phyloP scores from a whole-genome alignment of 2,888 invertebrate genomes.

The Andrena hattorfiana region DNA sequence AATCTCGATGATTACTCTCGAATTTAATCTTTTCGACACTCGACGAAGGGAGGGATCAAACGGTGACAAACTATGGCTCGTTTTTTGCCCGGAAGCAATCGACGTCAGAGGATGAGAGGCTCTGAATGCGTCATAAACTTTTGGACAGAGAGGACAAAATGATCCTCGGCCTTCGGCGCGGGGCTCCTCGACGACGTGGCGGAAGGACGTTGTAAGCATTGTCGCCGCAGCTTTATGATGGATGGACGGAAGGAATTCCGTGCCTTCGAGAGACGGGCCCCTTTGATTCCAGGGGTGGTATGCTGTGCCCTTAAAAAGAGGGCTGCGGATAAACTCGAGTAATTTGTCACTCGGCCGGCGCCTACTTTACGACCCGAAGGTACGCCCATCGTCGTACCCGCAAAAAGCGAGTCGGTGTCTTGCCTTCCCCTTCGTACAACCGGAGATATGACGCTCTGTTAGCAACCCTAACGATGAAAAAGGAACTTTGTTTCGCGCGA shows the following conservation, averaged over 20 bases:
- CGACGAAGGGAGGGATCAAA: background rate
- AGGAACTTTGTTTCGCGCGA: constrained; percentile 21
- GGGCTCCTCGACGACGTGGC: constrained; percentile 62
- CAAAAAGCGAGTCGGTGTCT: constrained; percentile 62
- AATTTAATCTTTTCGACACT: constrained; percentile 8
- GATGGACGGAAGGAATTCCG: constrained; percentile 75
- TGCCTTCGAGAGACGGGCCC: constrained; percentile 51
- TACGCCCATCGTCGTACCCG: constrained; percentile 63
- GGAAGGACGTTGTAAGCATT: constrained; percentile 79
- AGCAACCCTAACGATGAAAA: constrained; percentile 54
- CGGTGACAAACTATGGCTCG: constrained; percentile 31
- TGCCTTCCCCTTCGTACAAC: constrained; percentile 25
- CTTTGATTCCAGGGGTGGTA: constrained; percentile 67
- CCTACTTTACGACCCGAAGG: constrained; percentile 62
- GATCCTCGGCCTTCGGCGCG: constrained; percentile 49
- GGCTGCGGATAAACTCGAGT: constrained; percentile 77
- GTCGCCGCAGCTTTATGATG: constrained; percentile 78
- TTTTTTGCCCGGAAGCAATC: constrained; percentile 54
- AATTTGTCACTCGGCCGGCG: constrained; percentile 78
- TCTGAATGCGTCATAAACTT: constrained; percentile 64
- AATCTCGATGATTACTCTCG: constrained; percentile 30
- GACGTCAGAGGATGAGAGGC: constrained; percentile 32
- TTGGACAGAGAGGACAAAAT: constrained; percentile 62
- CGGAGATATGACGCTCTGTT: constrained; percentile 52
- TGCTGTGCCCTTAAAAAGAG: constrained; percentile 66